A percentile compares a stretch with the other conserved stretches of the same genome.
phyloP scores from a whole-genome alignment of 2,888 invertebrate genomes.

The Trachelus tabidus region DNA sequence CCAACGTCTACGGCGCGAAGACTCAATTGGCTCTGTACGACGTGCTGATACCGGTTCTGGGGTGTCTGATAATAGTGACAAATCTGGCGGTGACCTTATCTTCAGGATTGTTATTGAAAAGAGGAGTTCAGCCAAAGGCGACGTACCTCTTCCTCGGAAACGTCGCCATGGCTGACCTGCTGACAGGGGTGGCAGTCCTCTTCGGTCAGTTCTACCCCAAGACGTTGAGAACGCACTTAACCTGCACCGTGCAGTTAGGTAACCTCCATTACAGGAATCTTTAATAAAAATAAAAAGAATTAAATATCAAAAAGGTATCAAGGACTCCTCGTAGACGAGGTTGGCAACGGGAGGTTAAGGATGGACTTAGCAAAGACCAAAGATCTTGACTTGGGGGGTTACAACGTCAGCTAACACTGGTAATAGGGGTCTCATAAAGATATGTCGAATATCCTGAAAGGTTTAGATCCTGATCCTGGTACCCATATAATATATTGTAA shows the following conservation, averaged over 20 bases:
- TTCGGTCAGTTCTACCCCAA: constrained; percentile 68
- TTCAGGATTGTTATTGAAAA: constrained; percentile 74
- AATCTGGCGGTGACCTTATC: constrained; percentile 75
- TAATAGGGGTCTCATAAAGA: too few relatives aligned
- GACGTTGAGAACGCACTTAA: constrained; percentile 55
- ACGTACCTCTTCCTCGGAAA: constrained; percentile 76
- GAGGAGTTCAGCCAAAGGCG: constrained; percentile 73
- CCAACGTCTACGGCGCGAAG: constrained; percentile 35
- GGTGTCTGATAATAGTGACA: constrained; percentile 69
- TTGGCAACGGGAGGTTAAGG: too few relatives aligned
- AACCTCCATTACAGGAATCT: constrained; percentile 8
- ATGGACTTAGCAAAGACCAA: too few relatives aligned
- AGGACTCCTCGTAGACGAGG: too few relatives aligned
- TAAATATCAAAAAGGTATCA: too few relatives aligned
- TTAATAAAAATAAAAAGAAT: neutral
- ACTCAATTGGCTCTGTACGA: constrained; percentile 69
- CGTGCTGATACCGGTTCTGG: constrained; percentile 70
- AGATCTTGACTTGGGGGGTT: too few relatives aligned
- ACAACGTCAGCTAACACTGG: too few relatives aligned
- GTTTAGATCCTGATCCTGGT: too few relatives aligned
- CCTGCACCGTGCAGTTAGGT: constrained; percentile 66
- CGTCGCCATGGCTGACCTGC: constrained; percentile 73
- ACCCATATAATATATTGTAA: too few relatives aligned
- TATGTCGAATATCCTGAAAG: too few relatives aligned
- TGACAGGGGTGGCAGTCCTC: constrained; percentile 73